These are phyloP conservation scores for Pseudomugil gertrudae DNA, from an alignment of 2,797 vertebrate genomes.

Conservation along the genomic window DNA sequence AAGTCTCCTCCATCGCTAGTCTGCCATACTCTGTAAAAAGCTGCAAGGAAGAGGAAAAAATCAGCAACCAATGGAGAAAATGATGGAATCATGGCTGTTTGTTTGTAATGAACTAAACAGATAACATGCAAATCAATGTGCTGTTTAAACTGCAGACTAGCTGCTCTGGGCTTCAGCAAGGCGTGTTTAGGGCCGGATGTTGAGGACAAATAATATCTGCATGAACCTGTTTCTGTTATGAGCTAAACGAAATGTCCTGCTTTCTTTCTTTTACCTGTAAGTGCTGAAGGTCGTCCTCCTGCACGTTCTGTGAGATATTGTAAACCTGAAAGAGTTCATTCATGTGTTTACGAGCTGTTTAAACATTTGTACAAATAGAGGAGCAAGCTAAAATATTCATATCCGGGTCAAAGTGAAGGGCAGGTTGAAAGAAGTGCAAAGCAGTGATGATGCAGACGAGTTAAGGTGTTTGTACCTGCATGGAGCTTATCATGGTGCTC, in stretches of 20 bases:
- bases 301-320: slow-evolving; percentile 98
- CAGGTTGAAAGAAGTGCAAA: not conserved
- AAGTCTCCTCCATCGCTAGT: slow-evolving; percentile 97
- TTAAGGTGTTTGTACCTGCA: slow-evolving; percentile 86
- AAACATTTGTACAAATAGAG: not conserved
- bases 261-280: slow-evolving; percentile 85
- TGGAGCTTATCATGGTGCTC: slow-evolving; percentile 99
- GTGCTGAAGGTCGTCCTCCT: slow-evolving; percentile 98
- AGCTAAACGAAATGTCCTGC: not conserved
- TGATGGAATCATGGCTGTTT: not conserved
- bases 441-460: not conserved
- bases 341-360: not conserved
- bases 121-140: not conserved
- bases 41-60: slow-evolving; percentile 70
- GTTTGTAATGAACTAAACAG: not conserved
- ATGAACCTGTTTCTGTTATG: not conserved
- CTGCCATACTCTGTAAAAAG: slow-evolving; percentile 98
- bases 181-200: no score
- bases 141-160: not conserved
- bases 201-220: no score
- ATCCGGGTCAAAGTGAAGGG: not conserved
- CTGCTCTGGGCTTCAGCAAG: not conserved
- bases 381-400: not conserved
- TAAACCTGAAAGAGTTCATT: slow-evolving; percentile 87
- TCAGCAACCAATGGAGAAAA: not conserved